These are phyloP conservation scores for Lophius americanus DNA, from an alignment of 2,797 vertebrate species.

Conservation along the genomic window DNA sequence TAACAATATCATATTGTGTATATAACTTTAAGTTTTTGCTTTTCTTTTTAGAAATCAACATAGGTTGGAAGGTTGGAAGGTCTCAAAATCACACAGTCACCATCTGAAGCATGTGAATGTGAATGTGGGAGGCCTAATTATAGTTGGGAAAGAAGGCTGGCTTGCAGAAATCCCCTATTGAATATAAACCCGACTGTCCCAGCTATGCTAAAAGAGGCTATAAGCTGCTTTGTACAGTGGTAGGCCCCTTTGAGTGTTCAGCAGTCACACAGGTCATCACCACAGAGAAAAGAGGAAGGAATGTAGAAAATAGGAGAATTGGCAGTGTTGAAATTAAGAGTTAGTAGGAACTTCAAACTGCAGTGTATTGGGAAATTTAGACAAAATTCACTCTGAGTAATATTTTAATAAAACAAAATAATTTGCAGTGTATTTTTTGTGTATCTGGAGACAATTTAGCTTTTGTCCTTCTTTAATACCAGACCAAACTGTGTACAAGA, in stretches of 20 bases:
- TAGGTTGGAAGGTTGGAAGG: conserved; percentile 38
- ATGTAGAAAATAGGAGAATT: conserved; percentile 18
- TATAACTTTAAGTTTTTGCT: not conserved
- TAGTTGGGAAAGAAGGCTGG: conserved; percentile 59
- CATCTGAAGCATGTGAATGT: conserved; percentile 66
- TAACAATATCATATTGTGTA: conserved; percentile 18
- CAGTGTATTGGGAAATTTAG: conserved; percentile 11
- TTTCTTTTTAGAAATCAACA: conserved; percentile 34
- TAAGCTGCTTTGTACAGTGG: conserved; percentile 67
- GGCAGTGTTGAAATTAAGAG: conserved; percentile 44
- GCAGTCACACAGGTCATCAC: conserved; percentile 28
- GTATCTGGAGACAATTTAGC: not conserved
- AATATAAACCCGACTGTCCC: conserved; percentile 67
- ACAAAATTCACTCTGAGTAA: not conserved
- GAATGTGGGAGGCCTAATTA: conserved; percentile 84
- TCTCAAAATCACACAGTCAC: conserved; percentile 49
- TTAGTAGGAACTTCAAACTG: conserved; percentile 33
- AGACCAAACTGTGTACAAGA: conserved; percentile 5
- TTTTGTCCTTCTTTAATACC: not conserved
- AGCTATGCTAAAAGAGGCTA: conserved; percentile 64
- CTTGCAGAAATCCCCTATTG: conserved; percentile 75
- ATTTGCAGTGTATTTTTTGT: not conserved
- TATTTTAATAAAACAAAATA: too few relatives aligned
- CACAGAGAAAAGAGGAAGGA: conserved; percentile 57
- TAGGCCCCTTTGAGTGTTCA: conserved; percentile 44